Conservation (phyloP, 1,140 invertebrate species). For the Druon quercuslanigerum region DNA sequence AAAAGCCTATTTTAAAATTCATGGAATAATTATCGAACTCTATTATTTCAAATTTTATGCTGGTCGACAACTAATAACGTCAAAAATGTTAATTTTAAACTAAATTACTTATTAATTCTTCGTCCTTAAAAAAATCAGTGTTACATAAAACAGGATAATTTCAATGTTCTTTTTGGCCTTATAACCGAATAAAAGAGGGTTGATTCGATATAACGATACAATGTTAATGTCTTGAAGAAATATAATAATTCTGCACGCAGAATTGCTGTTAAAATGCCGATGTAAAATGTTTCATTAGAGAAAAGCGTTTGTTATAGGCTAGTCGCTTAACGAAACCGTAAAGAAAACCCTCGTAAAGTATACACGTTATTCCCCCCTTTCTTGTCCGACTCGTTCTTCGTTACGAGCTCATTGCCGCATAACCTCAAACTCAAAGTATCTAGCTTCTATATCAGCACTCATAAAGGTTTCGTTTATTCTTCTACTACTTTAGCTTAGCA, state of each 20-base stretch:
- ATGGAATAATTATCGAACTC: no score
- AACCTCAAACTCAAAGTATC: slow-evolving; percentile 19
- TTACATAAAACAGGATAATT: no score
- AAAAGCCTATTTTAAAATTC: no score
- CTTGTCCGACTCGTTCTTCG: neutral
- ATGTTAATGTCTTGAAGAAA: no score
- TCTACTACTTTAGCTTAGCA: slow-evolving; percentile 4
- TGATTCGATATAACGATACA: no score
- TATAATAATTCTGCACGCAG: neutral
- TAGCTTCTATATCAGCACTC: neutral
- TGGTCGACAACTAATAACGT: no score
- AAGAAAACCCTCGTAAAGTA: slow-evolving; percentile 18
- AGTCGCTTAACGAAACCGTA: slow-evolving; percentile 20
- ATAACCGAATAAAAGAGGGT: no score
- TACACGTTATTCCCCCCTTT: neutral
- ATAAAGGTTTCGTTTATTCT: slow-evolving; percentile 1
- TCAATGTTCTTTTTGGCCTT: no score
- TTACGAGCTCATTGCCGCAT: slow-evolving; percentile 5
- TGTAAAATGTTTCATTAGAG: slow-evolving; percentile 28
- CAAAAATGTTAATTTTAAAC: no score
- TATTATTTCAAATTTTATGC: no score
- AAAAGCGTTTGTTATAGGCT: slow-evolving; percentile 15
- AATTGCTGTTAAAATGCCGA: neutral
- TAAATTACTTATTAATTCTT: no score
- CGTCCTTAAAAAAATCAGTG: no score